phyloP scores from a whole-genome alignment of 1,140 invertebrate genomes.

The Ylistrum balloti region DNA sequence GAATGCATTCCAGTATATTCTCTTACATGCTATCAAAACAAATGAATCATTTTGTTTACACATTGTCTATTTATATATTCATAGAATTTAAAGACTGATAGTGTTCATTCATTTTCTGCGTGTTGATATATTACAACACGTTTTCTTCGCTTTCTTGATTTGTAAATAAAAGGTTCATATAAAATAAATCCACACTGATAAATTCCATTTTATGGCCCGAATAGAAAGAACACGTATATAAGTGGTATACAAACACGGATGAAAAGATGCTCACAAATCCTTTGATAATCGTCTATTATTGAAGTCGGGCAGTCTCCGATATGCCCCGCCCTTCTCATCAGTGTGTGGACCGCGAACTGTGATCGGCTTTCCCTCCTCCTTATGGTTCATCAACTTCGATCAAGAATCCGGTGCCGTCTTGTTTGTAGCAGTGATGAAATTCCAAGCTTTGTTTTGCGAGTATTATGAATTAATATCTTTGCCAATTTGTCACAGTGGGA shows the following conservation, averaged over 20 bases:
- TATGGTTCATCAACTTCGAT: neutral
- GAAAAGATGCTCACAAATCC: neutral
- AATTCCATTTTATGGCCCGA: neutral
- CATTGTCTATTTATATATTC: neutral
- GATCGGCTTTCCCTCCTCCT: neutral
- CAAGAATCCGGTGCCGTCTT: neutral
- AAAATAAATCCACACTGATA: neutral
- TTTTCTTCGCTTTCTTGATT: neutral
- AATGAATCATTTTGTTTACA: neutral
- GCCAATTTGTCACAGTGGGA: neutral
- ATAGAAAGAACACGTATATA: neutral
- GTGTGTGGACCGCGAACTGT: neutral
- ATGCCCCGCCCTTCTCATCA: neutral
- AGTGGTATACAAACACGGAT: neutral
- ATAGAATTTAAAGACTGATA: neutral
- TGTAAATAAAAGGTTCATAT: neutral
- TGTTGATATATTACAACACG: neutral
- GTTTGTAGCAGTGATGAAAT: neutral
- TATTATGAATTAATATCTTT: constrained; percentile 15
- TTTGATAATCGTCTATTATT: neutral
- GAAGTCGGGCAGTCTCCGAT: neutral
- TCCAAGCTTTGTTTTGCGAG: constrained; percentile 8
- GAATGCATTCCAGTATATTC: neutral
- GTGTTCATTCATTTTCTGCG: neutral
- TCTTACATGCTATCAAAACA: neutral